Evolutionary conservation across 1,140 invertebrate species (phyloP).

Genomic region (Zaprionus capensis): DNA sequence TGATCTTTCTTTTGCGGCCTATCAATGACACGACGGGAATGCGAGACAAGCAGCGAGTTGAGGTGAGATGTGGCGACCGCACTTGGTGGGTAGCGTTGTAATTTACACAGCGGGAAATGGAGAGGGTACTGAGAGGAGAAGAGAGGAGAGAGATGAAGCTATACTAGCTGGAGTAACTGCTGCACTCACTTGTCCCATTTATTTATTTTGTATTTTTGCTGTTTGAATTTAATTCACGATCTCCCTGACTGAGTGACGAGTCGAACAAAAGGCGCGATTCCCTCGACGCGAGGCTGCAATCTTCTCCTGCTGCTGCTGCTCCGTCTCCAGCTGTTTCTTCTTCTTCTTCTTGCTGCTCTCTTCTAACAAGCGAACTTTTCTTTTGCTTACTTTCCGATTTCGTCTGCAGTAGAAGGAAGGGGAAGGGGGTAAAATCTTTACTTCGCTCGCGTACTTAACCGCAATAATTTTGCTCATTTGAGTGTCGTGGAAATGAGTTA

Average conservation of each 20-base stretch:
- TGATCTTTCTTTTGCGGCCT: constrained; percentile 34
- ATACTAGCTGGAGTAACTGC: constrained; percentile 5
- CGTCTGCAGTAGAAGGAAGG: constrained; percentile 23
- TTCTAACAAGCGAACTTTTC: constrained; percentile 52
- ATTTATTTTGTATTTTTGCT: constrained; percentile 79
- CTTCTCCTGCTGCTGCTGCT: constrained; percentile 39
- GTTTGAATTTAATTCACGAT: constrained; percentile 82
- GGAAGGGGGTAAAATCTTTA: constrained; percentile 63
- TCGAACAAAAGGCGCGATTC: constrained; percentile 32
- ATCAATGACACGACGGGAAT: constrained; percentile 51
- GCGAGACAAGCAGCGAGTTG: constrained; percentile 17
- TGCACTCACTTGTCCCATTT: constrained; percentile 79
- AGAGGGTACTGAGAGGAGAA: background rate
- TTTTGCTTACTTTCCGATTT: constrained; percentile 77
- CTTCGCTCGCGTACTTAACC: constrained; percentile 76
- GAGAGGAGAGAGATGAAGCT: background rate
- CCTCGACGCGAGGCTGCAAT: constrained; percentile 41
- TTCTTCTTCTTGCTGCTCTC: background rate
- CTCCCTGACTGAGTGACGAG: constrained; percentile 41
- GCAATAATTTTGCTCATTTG: constrained; percentile 83
- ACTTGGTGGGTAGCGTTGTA: constrained; percentile 54
- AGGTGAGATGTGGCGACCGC: constrained; percentile 10
- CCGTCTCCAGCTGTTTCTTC: constrained; percentile 26
- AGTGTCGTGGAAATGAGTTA: constrained; percentile 83
- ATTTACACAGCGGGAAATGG: constrained; percentile 59